Evolutionary conservation across 2,113 vertebrate species (phyloP).

Genomic region (Hemibagrus wyckioides): DNA sequence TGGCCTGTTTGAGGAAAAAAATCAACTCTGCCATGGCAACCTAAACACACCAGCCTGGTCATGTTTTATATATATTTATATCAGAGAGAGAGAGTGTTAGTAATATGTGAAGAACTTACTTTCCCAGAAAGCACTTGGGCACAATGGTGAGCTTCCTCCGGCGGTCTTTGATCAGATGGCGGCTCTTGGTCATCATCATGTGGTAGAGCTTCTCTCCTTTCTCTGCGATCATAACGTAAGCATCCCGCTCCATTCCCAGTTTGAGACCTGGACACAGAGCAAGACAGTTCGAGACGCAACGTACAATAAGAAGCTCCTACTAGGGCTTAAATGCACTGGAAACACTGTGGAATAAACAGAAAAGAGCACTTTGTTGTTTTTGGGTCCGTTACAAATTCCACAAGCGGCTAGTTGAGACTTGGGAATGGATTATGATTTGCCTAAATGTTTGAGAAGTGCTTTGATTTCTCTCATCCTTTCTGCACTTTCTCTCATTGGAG

Average conservation of each 20-base stretch:
- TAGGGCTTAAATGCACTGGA: background rate
- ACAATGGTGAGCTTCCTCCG: slow-evolving; percentile 94
- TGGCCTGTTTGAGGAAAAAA: background rate
- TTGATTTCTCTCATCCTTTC: background rate
- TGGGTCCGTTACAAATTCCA: background rate
- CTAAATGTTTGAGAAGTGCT: background rate
- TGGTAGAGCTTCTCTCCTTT: slow-evolving; percentile 99
- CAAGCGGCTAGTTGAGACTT: background rate
- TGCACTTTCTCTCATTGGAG: background rate
- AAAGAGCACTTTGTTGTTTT: background rate
- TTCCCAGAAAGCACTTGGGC: slow-evolving; percentile 98
- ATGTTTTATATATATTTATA: too few relatives aligned
- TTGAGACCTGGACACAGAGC: slow-evolving; percentile 81
- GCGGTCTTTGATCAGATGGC: slow-evolving; percentile 94
- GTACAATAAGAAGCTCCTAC: background rate
- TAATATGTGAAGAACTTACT: slow-evolving; percentile 93
- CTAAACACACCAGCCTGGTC: background rate
- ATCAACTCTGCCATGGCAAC: background rate
- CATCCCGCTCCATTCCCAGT: slow-evolving; percentile 95
- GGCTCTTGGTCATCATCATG: slow-evolving; percentile 96
- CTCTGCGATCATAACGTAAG: slow-evolving; percentile 96
- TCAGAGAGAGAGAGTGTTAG: too few relatives aligned
- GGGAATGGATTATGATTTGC: background rate
- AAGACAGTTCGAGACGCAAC: background rate
- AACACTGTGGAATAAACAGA: background rate